Evolutionary conservation across 1,140 invertebrate species (phyloP), one percentile per base, ranked within the genome.

Genomic region (Delia radicum): DNA sequence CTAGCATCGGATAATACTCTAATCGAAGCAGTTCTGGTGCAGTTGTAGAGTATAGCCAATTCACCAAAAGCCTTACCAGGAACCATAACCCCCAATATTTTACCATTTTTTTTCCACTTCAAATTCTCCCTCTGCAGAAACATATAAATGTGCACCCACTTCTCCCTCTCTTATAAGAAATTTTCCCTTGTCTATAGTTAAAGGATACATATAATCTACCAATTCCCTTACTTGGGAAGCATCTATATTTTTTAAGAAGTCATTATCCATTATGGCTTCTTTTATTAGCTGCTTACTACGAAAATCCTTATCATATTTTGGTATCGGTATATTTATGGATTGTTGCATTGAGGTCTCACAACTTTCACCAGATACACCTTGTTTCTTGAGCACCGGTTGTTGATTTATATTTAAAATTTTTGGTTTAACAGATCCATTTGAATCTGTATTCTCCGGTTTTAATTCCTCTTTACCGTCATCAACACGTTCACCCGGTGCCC

Each of bases 1-100:
- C 93, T 91, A 15, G 92, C 92, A 78, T 91, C 89, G 6, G 89
- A 90, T 28, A 92, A 82, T n/a, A 93, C 94, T 87, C 90, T 89
- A 63, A 95, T 92, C 1, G 94, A 94, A 29, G 94, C 94, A 5
- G 94, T 94, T 82, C 95, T 87, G 2, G 93, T 95, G 82, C 94
- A 96, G 85, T 96, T 95, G 85, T 97, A 96, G 6, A 97, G 88
- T 77, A 96, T 93, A 0, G 94, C 94, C 76, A 95, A 84, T 85
- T 95, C 94, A 7, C 94, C 94, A 29, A 78, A 78, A 3, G 92
- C 93, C 80, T 93, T 92, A n/a, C 93, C 94, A 0, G 93, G 89
- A 0, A 91, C 90, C 88, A 96, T 93, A 74, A 88, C 89, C 27
- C 92, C 90, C 74, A 95, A 86, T 24, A 91, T 89, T 76, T 91